Evolutionary conservation across 2,888 invertebrate genomes (phyloP).

Genomic region (Cephus rjabovi): DNA sequence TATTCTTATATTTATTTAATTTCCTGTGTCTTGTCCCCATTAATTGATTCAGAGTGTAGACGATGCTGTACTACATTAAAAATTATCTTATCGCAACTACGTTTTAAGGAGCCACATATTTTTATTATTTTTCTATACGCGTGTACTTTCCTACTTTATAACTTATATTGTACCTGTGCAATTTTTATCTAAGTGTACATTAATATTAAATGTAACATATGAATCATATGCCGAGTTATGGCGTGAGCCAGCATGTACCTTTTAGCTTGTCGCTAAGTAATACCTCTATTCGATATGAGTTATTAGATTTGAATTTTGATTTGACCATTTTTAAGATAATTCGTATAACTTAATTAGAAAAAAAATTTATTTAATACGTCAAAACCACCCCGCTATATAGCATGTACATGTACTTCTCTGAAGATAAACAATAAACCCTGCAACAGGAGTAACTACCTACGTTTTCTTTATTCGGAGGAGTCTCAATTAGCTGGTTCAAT

Average conservation of each 20-base stretch:
- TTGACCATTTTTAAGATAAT: not conserved
- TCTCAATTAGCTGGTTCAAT: not conserved
- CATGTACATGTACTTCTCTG: conserved; percentile 3
- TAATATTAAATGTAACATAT: conserved; percentile 4
- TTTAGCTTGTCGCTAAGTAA: not conserved
- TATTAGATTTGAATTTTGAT: not conserved
- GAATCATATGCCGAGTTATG: not conserved
- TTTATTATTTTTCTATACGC: conserved; percentile 4
- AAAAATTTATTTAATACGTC: not conserved
- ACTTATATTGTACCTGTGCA: conserved; percentile 6
- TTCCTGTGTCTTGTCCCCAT: not conserved
- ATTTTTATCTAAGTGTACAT: conserved; percentile 5
- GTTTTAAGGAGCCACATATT: not conserved
- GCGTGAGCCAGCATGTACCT: not conserved
- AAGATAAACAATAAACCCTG: conserved; percentile 3
- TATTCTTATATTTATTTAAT: not conserved
- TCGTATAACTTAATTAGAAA: not conserved
- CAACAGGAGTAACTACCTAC: not conserved
- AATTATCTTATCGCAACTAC: not conserved
- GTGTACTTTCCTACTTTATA: conserved; percentile 2
- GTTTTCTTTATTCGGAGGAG: not conserved
- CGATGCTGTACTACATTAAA: not conserved
- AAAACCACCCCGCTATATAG: not conserved
- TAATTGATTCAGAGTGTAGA: not conserved
- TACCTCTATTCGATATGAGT: not conserved